Conservation (phyloP, 2,888 invertebrate species). For the Rhimphoctona megacephalus region DNA sequence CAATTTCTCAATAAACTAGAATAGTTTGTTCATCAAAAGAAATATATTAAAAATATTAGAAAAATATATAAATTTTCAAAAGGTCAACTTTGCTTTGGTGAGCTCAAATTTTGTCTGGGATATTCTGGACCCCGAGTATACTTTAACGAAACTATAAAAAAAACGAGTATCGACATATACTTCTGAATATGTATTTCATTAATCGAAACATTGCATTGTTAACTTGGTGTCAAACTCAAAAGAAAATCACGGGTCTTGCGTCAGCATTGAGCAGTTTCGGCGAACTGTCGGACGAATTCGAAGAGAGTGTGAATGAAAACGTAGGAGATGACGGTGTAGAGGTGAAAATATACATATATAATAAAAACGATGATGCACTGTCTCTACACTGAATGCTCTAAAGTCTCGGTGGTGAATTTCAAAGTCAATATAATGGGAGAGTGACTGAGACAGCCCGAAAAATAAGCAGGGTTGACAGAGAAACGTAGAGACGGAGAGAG, state of each 20-base stretch:
- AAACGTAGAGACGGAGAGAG: constrained; percentile 10
- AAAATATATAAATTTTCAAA: too few species aligned
- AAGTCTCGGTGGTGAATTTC: not conserved
- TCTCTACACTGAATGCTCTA: not conserved
- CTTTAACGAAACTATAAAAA: not conserved
- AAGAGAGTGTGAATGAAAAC: constrained; percentile 56
- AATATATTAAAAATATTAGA: too few species aligned
- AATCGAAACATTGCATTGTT: not conserved
- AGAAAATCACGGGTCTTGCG: not conserved
- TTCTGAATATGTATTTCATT: not conserved
- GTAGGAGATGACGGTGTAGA: constrained; percentile 8
- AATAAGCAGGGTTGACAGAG: not conserved
- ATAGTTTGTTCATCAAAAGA: too few species aligned
- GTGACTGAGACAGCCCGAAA: not conserved
- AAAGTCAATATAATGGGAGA: constrained; percentile 1
- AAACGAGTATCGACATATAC: not conserved
- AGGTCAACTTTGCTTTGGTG: too few species aligned
- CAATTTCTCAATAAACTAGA: too few species aligned
- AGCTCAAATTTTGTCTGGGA: too few species aligned
- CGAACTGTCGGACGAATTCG: not conserved
- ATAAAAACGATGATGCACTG: constrained; percentile 1
- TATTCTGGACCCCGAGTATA: too few species aligned
- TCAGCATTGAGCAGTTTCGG: constrained; percentile 1
- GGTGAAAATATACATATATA: not conserved
- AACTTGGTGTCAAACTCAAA: not conserved